phyloP scores from a whole-genome alignment of 2,888 invertebrate species.

The Oxyteleia sp. region DNA sequence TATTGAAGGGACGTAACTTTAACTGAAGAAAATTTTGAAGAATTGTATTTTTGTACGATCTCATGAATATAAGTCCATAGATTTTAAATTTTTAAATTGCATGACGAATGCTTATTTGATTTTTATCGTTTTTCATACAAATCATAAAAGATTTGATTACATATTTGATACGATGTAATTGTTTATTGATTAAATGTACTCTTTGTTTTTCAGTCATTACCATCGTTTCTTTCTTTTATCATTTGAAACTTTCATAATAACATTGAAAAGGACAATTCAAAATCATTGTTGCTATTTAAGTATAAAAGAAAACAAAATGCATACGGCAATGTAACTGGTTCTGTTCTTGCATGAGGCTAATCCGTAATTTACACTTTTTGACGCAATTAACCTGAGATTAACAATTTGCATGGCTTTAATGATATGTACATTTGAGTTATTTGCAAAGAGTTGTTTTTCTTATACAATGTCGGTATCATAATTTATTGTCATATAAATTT shows the following conservation, averaged over 20 bases:
- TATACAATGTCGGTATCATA: too few relatives aligned
- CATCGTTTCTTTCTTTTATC: slow-evolving; percentile 31
- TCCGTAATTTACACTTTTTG: slow-evolving; percentile 7
- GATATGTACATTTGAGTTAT: background rate
- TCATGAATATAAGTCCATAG: too few relatives aligned
- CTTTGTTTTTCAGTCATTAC: background rate
- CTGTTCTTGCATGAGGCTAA: slow-evolving; percentile 33
- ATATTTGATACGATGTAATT: background rate
- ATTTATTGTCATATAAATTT: too few relatives aligned
- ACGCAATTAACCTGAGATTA: background rate
- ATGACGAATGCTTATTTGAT: slow-evolving; percentile 43
- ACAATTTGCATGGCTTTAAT: slow-evolving; percentile 6
- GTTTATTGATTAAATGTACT: background rate
- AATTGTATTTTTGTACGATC: background rate
- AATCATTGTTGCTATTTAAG: background rate
- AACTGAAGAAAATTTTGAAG: background rate
- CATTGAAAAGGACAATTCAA: too few relatives aligned
- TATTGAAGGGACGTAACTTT: background rate
- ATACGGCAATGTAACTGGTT: slow-evolving; percentile 56
- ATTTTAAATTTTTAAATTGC: slow-evolving; percentile 12
- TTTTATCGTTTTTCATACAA: slow-evolving; percentile 7
- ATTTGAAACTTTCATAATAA: too few relatives aligned
- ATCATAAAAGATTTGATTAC: background rate
- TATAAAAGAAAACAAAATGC: slow-evolving; percentile 19
- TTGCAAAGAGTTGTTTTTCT: background rate